A percentile compares a stretch with the other conserved stretches of the same genome.
These are phyloP conservation scores for Morpho deidamia DNA, from an alignment of 2,888 invertebrate species.

Conservation along the genomic window DNA sequence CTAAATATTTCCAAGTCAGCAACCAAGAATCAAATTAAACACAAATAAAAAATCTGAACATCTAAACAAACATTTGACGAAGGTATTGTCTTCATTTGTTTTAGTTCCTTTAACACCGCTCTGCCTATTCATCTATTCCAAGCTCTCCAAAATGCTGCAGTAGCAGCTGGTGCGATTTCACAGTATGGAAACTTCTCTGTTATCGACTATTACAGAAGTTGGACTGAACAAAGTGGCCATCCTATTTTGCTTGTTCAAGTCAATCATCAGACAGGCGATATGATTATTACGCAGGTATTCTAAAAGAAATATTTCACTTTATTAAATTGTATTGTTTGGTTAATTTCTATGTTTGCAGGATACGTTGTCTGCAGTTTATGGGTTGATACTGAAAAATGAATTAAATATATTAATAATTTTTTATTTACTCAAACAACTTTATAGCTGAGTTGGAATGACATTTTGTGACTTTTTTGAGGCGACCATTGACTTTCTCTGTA, in stretches of 20 bases:
- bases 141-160: conserved; percentile 53
- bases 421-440: neutral
- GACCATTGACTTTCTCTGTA: no score
- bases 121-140: conserved; percentile 70
- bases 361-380: neutral
- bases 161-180: conserved; percentile 36
- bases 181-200: conserved; percentile 57
- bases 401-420: neutral
- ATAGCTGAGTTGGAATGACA: no score
- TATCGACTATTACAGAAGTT: conserved; percentile 59
- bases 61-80: no score
- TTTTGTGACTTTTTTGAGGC: no score
- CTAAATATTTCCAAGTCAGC: no score
- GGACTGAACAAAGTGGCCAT: conserved; percentile 79
- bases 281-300: conserved; percentile 63
- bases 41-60: no score
- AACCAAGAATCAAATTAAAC: no score
- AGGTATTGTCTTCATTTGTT: conserved; percentile 11
- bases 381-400: neutral
- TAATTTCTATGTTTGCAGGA: no score
- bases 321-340: no score
- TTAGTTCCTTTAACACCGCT: conserved; percentile 55
- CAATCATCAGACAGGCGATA: conserved; percentile 55
- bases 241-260: conserved; percentile 77
- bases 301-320: no score